Base-by-base conservation (phyloP, 2,797 vertebrate species). In the Parambassis ranga region DNA sequence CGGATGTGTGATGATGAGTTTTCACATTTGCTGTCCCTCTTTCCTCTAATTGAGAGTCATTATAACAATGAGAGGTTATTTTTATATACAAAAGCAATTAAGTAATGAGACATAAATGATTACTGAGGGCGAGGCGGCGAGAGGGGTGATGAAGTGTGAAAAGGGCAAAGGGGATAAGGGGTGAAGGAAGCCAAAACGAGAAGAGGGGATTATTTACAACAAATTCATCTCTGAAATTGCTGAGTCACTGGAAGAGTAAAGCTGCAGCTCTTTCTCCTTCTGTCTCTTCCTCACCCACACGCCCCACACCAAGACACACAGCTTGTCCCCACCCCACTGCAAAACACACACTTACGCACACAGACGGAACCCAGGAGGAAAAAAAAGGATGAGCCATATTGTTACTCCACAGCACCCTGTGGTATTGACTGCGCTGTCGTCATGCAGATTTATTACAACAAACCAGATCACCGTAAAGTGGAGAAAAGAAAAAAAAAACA, bases 141-240 rank as follows among this genome's bases (percentile, higher is more conserved):
- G 56, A 48, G 32, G 44, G 36, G 55, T 22, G 50, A 32, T 39
- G 55, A 56, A 64, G 76, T 51, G 66, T 3, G 27, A 75, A 76
- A 73, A 79, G 66, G 74, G 69, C 63, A 74, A 53, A 60, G 63
- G 77, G 75, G 76, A 81, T 65, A 71, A 81, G 62, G 60, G 71
- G 55, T 55, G 67, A 79, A 68, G 62, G 60, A 50, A 75, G 51
- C 50, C 67, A 56, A 72, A 72, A 77, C 65, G 64, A 68, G 47
- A 82, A 68, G 63, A 63, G 41, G 65, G 75, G 84, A 91, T 91
- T 90, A 88, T 89, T 88, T 85, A 81, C 81, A 65, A 75, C n/a
- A 79, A 77, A 75, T 23, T 65, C 47, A 61, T 82, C 71, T 77
- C 35, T 67, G 44, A 83, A 87, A 87, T 61, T 84, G 85, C 86